Evolutionary conservation across 2,888 invertebrate species (phyloP), one percentile per base, ranked within the genome.

Genomic region (Nomada ruficornis): DNA sequence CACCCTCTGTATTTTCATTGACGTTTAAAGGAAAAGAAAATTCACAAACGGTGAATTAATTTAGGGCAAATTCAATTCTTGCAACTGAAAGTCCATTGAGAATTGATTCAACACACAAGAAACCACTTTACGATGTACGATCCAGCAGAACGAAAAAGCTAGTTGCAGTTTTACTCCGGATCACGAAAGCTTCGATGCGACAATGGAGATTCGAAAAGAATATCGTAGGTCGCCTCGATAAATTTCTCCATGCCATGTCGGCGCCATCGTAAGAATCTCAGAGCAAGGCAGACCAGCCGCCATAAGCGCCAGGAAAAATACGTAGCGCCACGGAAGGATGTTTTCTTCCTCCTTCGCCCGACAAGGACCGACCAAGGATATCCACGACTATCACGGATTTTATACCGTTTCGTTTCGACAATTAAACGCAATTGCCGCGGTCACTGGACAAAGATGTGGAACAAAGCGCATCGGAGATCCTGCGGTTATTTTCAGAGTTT

Each of bases 351-450:
- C 77, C 42, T 10, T 59, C 10, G 57, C 60, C 60, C 15, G 1
- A 26, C 71, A 72, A 77, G 81, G 81, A 71, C 67, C 71, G 42
- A 69, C 64, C 82, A 84, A 84, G 79, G 84, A 73, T 68, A 82
- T 18, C 79, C 55, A 50, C 76, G 60, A 13, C 1, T 20, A 13
- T 2, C 23, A 13, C 20, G 44, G 63, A 42, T 64, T 78, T 77
- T 23, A 42, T 73, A 44, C 55, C 64, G 59, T 81, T 75, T 69
- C 81, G 50, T 57, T 69, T 23, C 74, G 82, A 82, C 84, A 82
- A 86, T 86, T 84, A 86, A 84, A 80, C 78, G 76, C 83, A 50
- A 77, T 75, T 62, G 63, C 26, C 80, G 78, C 79, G 81, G 76
- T 50, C 76, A 36, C 65, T 57, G 69, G 80, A 79, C 77, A 82